A percentile compares a stretch with the other conserved stretches of the same genome.
These are phyloP conservation scores for Eulimnadia texana DNA, from an alignment of 1,140 invertebrate species.

Conservation along the genomic window DNA sequence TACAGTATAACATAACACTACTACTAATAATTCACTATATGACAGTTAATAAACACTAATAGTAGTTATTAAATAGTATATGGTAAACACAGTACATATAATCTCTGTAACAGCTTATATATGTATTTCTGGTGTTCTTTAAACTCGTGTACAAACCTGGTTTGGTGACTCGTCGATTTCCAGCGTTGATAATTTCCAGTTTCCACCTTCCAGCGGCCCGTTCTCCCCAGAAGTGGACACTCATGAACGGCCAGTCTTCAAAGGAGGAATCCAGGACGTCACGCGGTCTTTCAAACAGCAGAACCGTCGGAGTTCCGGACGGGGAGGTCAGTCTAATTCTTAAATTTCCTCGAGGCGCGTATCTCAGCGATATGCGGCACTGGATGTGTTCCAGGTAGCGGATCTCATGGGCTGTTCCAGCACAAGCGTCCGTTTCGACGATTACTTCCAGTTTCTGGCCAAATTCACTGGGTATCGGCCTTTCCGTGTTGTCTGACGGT, in stretches of 20 bases:
- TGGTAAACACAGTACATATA: too few species aligned
- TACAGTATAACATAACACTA: too few species aligned
- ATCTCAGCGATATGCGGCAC: slow-evolving; percentile 71
- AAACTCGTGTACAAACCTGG: too few species aligned
- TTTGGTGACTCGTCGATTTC: slow-evolving; percentile 65
- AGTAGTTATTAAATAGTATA: too few species aligned
- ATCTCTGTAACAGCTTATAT: too few species aligned
- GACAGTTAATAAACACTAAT: too few species aligned
- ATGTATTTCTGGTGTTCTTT: too few species aligned
- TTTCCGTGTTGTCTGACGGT: slow-evolving; percentile 67
- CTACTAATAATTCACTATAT: too few species aligned
- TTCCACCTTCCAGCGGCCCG: slow-evolving; percentile 68
- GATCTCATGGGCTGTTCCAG: slow-evolving; percentile 70
- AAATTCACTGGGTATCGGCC: slow-evolving; percentile 20
- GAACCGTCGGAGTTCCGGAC: slow-evolving; percentile 71
- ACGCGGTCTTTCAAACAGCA: slow-evolving; percentile 73
- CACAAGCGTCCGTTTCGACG: slow-evolving; percentile 77
- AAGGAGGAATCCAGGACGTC: slow-evolving; percentile 88
- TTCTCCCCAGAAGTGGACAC: slow-evolving; percentile 94
- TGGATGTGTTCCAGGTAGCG: slow-evolving; percentile 84
- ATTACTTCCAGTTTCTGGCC: slow-evolving; percentile 34
- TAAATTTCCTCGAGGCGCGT: slow-evolving; percentile 75
- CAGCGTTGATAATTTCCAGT: slow-evolving; percentile 76
- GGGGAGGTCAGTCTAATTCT: slow-evolving; percentile 65
- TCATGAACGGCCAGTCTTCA: slow-evolving; percentile 94